Base-by-base conservation (phyloP, 1,140 invertebrate genomes). In the Drosophila ercepeae region DNA sequence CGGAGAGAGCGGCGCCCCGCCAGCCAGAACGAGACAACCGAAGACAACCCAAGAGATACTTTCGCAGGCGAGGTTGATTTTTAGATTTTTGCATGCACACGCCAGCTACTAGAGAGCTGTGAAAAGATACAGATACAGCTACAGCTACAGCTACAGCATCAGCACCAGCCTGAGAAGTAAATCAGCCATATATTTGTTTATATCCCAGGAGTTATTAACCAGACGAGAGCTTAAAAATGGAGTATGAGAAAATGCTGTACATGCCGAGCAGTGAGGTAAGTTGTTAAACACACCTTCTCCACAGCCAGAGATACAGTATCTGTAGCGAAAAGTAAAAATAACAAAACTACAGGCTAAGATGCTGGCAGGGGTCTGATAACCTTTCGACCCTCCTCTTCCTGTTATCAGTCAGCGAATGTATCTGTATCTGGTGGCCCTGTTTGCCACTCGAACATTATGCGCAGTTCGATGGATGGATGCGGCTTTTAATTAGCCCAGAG, bases 201-300 rank as follows among this genome's bases (percentile, higher is more conserved):
- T 16, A 41, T 46, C 42, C 63, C 45, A 49, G 42, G 49, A 64
- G 58, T 34, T 63, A 72, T 44, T 64, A 58, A 39, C 21, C 3
- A 45, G 61, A 48, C 29, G n/a, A 19, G 27, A 46, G 34, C 46
- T 54, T 21, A 49, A 63, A 86, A 88, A 88, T 88, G 82, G 82
- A 88, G 82, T 88, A 88, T 68, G 82, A 88, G 82, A 88, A 88
- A 75, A 88, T 88, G 83, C 23, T 88, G 65, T 88, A 71, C 60
- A 49, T 82, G 74, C 39, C 82, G 39, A 59, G 44, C 57, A 65
- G 58, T 44, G 82, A 84, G 81, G 81, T 84, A 73, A 86, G 81
- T 81, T 3, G 8, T 41, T 9, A 57, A 19, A 48, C 19, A 44
- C 8, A 39, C 21, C 52, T 27, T 23, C n/a, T 32, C n/a, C n/a